phyloP scores from a whole-genome alignment of 2,113 vertebrate species.

The Xiphophorus maculatus region DNA sequence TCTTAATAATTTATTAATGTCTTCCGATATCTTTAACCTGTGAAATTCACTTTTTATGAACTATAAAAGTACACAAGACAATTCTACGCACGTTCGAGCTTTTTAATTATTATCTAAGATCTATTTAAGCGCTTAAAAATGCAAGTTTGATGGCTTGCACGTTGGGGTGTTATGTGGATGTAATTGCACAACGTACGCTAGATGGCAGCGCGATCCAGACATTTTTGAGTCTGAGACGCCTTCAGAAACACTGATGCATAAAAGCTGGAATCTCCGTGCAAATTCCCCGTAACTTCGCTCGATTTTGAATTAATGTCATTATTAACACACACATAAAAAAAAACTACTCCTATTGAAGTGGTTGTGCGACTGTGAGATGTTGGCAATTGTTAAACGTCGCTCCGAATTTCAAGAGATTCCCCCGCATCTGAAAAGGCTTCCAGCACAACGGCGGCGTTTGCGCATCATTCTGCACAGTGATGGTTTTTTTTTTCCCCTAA shows the following conservation, averaged over 20 bases:
- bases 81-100: neutral
- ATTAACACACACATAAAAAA: constrained; percentile 64
- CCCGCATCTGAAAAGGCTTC: constrained; percentile 39
- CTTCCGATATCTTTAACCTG: neutral
- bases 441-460: constrained; percentile 33
- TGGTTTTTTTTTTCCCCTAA: constrained; percentile 42
- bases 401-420: constrained; percentile 51
- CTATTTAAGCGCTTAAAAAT: constrained; percentile 46
- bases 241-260: constrained; percentile 75
- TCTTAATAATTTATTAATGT: constrained; percentile 5
- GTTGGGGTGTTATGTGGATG: constrained; percentile 68
- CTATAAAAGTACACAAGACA: neutral
- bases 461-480: constrained; percentile 52
- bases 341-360: constrained; percentile 59
- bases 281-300: constrained; percentile 76
- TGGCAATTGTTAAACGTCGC: constrained; percentile 55
- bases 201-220: constrained; percentile 97
- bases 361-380: constrained; percentile 47
- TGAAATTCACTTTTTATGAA: neutral
- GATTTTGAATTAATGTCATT: constrained; percentile 77
- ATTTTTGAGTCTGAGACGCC: constrained; percentile 82
- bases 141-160: constrained; percentile 59
- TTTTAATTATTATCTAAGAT: neutral
- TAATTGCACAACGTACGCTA: constrained; percentile 91
- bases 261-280: constrained; percentile 75